Evolutionary conservation across 2,113 vertebrate genomes (phyloP), one percentile per base, ranked within the genome.

Genomic region (Xiphophorus couchianus): DNA sequence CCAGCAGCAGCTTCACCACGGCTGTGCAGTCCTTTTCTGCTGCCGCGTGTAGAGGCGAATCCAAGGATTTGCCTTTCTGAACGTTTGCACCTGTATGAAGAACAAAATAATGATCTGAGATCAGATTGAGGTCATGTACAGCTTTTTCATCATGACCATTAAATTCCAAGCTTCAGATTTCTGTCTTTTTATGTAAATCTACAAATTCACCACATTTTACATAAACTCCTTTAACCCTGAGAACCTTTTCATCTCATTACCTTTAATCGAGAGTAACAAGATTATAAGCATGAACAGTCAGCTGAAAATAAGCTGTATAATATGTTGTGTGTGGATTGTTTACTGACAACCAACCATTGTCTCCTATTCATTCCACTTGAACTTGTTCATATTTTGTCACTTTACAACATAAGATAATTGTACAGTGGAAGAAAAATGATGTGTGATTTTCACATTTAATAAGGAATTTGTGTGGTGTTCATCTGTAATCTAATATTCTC

Each of bases 1-100:
- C 97, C 71, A 99, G 93, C 82, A 99, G 94, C 67, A 97, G 88
- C 77, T 92, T 96, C 74, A 97, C 90, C 0, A 96, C 94, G 29
- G 97, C 96, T 1, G 92, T 87, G 83, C 93, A 96, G 90, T 96
- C 92, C 73, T 95, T 95, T 62, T 96, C 95, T 74, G 96, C 96
- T 29, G 97, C 97, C 9, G 95, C 96, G 3, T 99, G 98, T 42
- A 99, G 84, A 0, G 98, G 98, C 0, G 96, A 98, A 48, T 98
- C 97, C 93, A 96, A 74, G 60, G 94, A 92, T 81, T 92, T 96
- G 73, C 98, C 98, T 87, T 96, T 97, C 85, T 98, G 97, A 19
- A 98, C 96, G 9, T 96, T 95, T 83, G 96, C 97, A 71, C 97
- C 98, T 99, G 65, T 8, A 3, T 2, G 29, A 2, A 86, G 35